Evolutionary conservation across 1,140 invertebrate genomes (phyloP), one percentile per base, ranked within the genome.

Genomic region (Brachionus paranguensis): DNA sequence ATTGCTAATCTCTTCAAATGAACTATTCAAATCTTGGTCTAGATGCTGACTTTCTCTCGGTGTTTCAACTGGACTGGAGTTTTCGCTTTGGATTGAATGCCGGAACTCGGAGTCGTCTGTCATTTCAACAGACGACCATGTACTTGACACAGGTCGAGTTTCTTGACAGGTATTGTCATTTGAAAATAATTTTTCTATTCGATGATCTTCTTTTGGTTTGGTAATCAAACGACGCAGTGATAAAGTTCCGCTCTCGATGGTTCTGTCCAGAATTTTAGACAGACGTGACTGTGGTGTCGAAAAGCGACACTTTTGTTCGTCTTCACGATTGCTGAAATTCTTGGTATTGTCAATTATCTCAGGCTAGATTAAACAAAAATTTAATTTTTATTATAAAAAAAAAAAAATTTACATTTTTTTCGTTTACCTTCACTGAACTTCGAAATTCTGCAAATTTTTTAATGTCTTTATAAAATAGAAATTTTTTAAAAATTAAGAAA

Each of bases 1-100:
- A 43, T 72, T 72, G 17, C 68, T 72, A 27, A 76, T 76, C 20
- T 76, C 72, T 50, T 76, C 72, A 50, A 76, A 53, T 12, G 72
- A 76, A 29, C 43, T 76, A 11, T 76, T 47, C 20, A 76, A 27
- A 43, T 72, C 68, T 17, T 72, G 33, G 5, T 72, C 37, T 41
- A 43, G 45, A 41, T 10, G 43, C 8, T 11, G 7, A 43, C 29
- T 72, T 43, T 43, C 33, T 72, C 37, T 72, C 14, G 37, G 33
- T 24, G 33, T 41, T 17, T 72, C 68, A 17, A 72, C 17, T 14
- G 64, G 29, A 6, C 33, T 33, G 12, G 8, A 7, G 27, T 68
- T 24, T 10, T n/a, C 33, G 1, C 5, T 43, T 72, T 11, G 17
- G 3, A 17, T 41, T 41, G 33, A 43, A 72, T 47, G 33, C 6